Percentiles rank a stretch among this genome's conserved stretches.
Conservation (phyloP, 2,113 vertebrate species). For the Etheostoma cragini region DNA sequence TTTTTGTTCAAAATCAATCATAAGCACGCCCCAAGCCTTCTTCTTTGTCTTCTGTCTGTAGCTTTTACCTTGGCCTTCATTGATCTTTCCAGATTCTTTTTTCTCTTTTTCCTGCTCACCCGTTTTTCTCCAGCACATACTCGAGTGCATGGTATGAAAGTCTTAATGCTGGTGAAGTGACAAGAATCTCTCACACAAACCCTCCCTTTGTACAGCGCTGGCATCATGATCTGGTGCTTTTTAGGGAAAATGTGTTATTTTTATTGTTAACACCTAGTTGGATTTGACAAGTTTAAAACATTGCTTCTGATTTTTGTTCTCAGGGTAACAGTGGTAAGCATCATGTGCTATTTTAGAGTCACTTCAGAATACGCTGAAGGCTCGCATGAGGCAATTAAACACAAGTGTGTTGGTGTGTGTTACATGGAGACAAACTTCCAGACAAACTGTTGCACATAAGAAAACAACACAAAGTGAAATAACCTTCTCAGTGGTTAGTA, state of each 20-base stretch:
- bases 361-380: slow-evolving; percentile 7
- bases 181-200: slow-evolving; percentile 2
- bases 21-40: neutral
- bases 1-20: slow-evolving; percentile 46
- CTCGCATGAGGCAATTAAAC: slow-evolving; percentile 4
- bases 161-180: neutral
- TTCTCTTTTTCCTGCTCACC: neutral
- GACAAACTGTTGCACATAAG: neutral
- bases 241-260: neutral
- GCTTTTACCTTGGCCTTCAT: slow-evolving; percentile 6
- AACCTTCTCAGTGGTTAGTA: neutral
- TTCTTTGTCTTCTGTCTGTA: neutral
- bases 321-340: neutral
- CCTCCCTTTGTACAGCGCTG: neutral
- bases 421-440: neutral
- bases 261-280: neutral
- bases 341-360: neutral
- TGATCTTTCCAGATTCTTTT: neutral
- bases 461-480: neutral
- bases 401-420: neutral
- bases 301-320: neutral
- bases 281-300: slow-evolving; percentile 8
- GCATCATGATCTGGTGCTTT: neutral
- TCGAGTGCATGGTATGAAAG: neutral
- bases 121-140: neutral